These are phyloP conservation scores for Alces alces DNA, from an alignment of 2,113 vertebrate genomes.

Conservation along the genomic window DNA sequence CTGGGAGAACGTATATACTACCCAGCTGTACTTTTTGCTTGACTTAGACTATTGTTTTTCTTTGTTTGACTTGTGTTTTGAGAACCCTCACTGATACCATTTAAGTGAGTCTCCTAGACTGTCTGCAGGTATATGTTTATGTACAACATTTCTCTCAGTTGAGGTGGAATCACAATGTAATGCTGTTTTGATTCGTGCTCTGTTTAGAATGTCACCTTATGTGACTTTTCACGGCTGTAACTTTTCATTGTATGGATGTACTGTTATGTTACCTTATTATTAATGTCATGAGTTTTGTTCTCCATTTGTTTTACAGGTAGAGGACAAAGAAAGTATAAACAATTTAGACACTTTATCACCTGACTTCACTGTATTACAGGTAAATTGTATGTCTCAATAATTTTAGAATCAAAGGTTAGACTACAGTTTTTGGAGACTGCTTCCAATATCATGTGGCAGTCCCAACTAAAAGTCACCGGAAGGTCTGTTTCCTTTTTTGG, in stretches of 20 bases:
- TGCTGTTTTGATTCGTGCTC: neutral
- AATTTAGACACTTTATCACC: conserved; percentile 76
- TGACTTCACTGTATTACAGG: conserved; percentile 81
- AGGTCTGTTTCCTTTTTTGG: neutral
- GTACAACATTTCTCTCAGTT: neutral
- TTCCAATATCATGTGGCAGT: neutral
- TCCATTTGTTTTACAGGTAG: conserved; percentile 71
- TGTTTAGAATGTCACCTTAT: neutral
- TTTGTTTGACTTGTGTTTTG: neutral
- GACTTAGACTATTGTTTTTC: neutral
- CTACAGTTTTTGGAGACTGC: neutral
- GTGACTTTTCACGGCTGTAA: neutral
- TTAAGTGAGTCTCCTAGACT: neutral
- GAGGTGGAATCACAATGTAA: neutral
- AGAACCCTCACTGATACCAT: neutral
- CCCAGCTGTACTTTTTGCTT: neutral
- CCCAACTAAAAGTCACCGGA: neutral
- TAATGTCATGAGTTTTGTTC: neutral
- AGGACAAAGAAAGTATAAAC: conserved; percentile 78
- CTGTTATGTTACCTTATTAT: neutral
- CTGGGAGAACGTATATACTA: neutral
- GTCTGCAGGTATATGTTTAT: neutral
- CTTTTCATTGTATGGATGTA: neutral
- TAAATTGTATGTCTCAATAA: conserved; percentile 62
- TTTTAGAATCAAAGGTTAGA: neutral